A percentile compares a stretch with the other conserved stretches of the same genome.
Evolutionary conservation across 2,113 vertebrate genomes (phyloP).

Genomic region (Galeopterus variegatus): DNA sequence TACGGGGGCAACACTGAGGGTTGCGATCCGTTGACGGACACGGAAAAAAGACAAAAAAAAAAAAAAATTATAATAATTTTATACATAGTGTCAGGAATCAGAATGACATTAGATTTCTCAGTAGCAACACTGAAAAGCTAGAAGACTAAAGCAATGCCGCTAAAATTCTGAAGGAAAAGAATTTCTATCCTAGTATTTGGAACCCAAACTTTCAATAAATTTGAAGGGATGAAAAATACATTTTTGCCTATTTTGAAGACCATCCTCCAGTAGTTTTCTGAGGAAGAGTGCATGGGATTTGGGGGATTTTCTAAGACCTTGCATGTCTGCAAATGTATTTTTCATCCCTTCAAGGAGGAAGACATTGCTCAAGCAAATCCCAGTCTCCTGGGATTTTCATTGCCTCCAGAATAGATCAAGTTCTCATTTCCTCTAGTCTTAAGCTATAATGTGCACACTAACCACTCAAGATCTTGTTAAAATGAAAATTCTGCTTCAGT

Average conservation of each 20-base stretch:
- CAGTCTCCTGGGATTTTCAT: neutral
- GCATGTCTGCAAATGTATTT: too few species aligned
- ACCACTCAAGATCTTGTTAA: neutral
- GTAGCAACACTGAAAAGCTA: neutral
- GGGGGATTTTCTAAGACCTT: too few species aligned
- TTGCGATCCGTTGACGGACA: too few species aligned
- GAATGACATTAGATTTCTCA: neutral
- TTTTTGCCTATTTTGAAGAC: neutral
- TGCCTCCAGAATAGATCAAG: neutral
- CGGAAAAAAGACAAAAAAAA: too few species aligned
- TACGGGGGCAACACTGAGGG: too few species aligned
- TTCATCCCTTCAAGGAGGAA: neutral
- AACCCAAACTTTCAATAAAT: neutral
- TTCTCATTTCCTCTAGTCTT: neutral
- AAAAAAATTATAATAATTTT: neutral
- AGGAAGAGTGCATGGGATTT: too few species aligned
- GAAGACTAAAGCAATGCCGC: neutral
- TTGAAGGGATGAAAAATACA: neutral
- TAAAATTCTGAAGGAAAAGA: neutral
- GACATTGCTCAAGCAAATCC: neutral
- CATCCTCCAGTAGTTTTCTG: too few species aligned
- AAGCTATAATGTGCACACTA: neutral
- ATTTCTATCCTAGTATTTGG: neutral
- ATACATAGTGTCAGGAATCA: neutral
- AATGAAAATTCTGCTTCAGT: neutral